Percentiles rank a stretch among this genome's conserved stretches.
phyloP scores from a whole-genome alignment of 2,888 invertebrate genomes.

The Lamproptera curius region DNA sequence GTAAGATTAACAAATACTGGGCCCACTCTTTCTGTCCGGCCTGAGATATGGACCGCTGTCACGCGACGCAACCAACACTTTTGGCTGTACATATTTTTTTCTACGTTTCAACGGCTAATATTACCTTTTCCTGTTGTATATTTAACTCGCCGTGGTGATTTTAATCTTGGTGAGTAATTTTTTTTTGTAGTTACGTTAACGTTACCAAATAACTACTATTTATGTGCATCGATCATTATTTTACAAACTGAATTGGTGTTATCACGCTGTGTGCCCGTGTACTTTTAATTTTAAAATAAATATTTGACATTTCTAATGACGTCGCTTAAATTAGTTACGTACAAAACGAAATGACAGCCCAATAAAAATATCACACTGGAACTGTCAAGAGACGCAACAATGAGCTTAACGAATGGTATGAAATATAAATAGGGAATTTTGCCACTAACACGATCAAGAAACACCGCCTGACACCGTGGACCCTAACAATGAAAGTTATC shows the following conservation, averaged over 20 bases:
- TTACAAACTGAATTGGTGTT: not conserved
- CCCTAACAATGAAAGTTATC: constrained; percentile 24
- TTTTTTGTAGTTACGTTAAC: not conserved
- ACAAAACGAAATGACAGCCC: too few relatives aligned
- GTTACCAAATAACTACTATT: not conserved
- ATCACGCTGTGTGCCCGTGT: too few relatives aligned
- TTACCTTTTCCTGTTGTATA: constrained; percentile 2
- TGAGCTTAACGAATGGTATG: not conserved
- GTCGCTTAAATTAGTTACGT: too few relatives aligned
- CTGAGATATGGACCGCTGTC: constrained; percentile 55
- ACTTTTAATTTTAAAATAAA: too few relatives aligned
- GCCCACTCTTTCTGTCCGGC: constrained; percentile 57
- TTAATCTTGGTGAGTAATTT: not conserved
- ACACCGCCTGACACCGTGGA: constrained; percentile 1
- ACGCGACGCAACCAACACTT: constrained; percentile 49
- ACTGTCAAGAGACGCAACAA: not conserved
- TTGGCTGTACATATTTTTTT: constrained; percentile 19
- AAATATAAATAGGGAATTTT: not conserved
- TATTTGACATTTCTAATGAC: too few relatives aligned
- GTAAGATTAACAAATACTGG: constrained; percentile 67
- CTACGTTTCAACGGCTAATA: constrained; percentile 7
- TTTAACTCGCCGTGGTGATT: constrained; percentile 1
- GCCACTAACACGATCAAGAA: constrained; percentile 4
- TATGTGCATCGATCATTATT: not conserved
- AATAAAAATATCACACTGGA: too few relatives aligned